Evolutionary conservation across 2,888 invertebrate species (phyloP), one percentile per base, ranked within the genome.

Genomic region (Deilephila porcellus): DNA sequence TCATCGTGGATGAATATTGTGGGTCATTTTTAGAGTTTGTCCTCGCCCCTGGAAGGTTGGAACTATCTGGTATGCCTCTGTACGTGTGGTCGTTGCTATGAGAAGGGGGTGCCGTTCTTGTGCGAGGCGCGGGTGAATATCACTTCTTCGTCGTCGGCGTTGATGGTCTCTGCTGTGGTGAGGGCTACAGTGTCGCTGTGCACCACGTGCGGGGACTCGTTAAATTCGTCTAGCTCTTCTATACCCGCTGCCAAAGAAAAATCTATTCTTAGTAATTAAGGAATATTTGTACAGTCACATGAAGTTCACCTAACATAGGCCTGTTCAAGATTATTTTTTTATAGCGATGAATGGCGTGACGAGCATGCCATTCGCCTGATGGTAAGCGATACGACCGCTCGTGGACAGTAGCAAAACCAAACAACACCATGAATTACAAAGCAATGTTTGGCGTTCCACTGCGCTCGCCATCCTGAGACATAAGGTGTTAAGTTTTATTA

Each of bases 221-320:
- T 98, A 90, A 98, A 98, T 90, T 98, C 98, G 84, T 98, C 98
- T 74, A 98, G 90, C 89, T 98, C 98, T 83, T 98, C 98, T 82
- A 96, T 95, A 77, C 97, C 97, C 84, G 88, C 94, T 94, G 88
- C 2, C 19, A 59, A 25, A 45, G 3, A 59, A 29, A 19, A 56
- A 56, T 25, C 25, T 1, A 25, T 25, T 25, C 25, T 37, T 37
- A 37, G 8, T 37, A 37, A 37, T 37, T 7, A 37, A 37, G 37
- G 11, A 37, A 37, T 37, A 37, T 37, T 37, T 37, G 37, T 37
- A 37, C 34, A 0, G 37, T 37, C 8, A 37, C 8, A 37, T 37
- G 11, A 37, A 37, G 37, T 7, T 37, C 7, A 37, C 8, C 37
- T 2, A 7, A 7, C 37, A 37, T 37, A 37, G 11, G 37, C 37